phyloP scores from a whole-genome alignment of 1,140 invertebrate genomes.

The Adoxophyes honmai region DNA sequence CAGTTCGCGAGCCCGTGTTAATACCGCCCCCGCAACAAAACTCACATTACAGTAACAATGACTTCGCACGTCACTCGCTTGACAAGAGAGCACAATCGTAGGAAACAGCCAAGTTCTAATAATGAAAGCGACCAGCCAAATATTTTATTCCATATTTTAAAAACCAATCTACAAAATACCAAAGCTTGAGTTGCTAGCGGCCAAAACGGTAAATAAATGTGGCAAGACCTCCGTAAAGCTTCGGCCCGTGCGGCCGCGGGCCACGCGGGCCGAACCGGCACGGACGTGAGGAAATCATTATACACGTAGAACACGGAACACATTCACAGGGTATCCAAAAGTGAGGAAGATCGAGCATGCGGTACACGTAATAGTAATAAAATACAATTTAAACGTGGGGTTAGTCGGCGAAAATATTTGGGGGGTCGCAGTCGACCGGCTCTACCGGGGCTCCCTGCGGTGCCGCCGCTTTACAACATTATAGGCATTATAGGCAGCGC shows the following conservation, averaged over 20 bases:
- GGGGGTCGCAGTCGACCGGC: conserved; percentile 44
- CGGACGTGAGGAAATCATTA: conserved; percentile 27
- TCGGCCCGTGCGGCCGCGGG: conserved; percentile 25
- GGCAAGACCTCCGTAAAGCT: conserved; percentile 23
- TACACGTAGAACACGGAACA: conserved; percentile 50
- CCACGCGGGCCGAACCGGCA: conserved; percentile 28
- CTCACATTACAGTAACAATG: conserved; percentile 26
- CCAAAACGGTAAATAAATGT: conserved; percentile 45
- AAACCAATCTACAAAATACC: conserved; percentile 43
- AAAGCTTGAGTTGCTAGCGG: conserved; percentile 58
- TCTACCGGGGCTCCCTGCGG: conserved; percentile 33
- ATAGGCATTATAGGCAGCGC: background rate
- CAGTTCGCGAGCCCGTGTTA: conserved; percentile 38
- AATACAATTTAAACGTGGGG: conserved; percentile 33
- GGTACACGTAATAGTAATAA: conserved; percentile 33
- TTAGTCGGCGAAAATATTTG: conserved; percentile 58
- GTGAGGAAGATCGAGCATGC: conserved; percentile 50
- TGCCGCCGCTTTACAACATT: conserved; percentile 17
- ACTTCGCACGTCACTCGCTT: conserved; percentile 35
- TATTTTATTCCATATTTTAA: conserved; percentile 39
- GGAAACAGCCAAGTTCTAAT: conserved; percentile 62
- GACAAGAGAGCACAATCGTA: conserved; percentile 40
- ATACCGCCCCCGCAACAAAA: conserved; percentile 34
- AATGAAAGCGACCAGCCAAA: conserved; percentile 63
- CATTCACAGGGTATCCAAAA: conserved; percentile 48